phyloP scores from a whole-genome alignment of 2,113 vertebrate genomes.

The Perccottus glenii region DNA sequence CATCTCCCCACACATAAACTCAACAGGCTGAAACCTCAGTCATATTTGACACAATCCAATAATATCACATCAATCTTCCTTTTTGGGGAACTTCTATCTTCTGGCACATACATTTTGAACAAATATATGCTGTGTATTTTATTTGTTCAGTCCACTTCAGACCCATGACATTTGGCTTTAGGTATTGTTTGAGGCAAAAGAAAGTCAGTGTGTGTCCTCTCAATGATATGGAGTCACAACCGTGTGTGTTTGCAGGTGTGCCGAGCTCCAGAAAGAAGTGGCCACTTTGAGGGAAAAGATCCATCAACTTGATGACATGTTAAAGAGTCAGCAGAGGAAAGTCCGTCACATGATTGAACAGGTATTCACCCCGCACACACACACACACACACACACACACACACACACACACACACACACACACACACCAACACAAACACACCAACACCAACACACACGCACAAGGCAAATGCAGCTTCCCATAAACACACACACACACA shows the following conservation, averaged over 20 bases:
- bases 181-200: neutral
- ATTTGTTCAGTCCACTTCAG: no score
- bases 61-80: neutral
- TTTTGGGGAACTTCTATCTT: no score
- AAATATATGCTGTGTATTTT: no score
- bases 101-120: no score
- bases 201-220: neutral
- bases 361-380: conserved; percentile 68
- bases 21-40: neutral
- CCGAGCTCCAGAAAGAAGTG: conserved; percentile 84
- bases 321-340: conserved; percentile 92
- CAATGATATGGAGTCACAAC: neutral
- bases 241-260: conserved; percentile 71
- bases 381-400: neutral
- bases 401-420: conserved; percentile 1
- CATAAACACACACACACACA: conserved; percentile 3
- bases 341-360: conserved; percentile 95
- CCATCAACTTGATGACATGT: conserved; percentile 92
- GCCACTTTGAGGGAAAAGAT: conserved; percentile 86
- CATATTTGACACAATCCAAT: neutral
- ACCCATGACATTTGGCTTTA: neutral
- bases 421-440: conserved; percentile 2
- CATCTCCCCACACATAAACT: no score
- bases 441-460: neutral
- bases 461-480: conserved; percentile 3